A percentile compares a stretch with the other conserved stretches of the same genome.
These are phyloP conservation scores for Nipponia nippon DNA, from an alignment of 2,113 vertebrate species.

Conservation along the genomic window DNA sequence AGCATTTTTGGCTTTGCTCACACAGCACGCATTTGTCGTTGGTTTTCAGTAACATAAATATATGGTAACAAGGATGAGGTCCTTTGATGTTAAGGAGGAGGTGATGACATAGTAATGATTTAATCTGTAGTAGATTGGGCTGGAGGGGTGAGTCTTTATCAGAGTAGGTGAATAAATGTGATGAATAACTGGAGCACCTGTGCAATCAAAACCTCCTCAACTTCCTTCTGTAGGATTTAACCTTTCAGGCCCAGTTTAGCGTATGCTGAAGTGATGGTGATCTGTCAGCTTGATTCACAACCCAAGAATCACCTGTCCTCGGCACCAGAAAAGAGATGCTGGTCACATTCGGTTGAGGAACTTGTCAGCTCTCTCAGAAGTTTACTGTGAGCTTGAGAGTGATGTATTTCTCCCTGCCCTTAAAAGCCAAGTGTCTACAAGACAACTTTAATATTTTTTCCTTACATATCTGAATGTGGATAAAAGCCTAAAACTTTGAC, in stretches of 20 bases:
- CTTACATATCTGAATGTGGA: neutral
- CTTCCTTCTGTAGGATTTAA: neutral
- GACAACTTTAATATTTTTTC: neutral
- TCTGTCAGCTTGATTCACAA: neutral
- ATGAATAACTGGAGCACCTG: neutral
- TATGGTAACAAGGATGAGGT: neutral
- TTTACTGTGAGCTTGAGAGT: neutral
- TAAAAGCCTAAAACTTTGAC: neutral
- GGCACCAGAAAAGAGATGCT: neutral
- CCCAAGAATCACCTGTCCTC: neutral
- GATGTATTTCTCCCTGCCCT: neutral
- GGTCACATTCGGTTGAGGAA: neutral
- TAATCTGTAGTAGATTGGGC: neutral
- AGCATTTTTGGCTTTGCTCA: neutral
- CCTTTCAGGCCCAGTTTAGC: neutral
- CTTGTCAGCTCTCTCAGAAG: neutral
- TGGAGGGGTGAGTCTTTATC: neutral
- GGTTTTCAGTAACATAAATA: neutral
- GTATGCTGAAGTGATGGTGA: neutral
- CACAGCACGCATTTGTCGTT: neutral
- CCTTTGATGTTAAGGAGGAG: neutral
- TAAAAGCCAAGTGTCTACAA: neutral
- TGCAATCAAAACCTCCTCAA: neutral
- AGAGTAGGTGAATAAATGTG: neutral
- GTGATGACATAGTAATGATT: neutral